phyloP scores from a whole-genome alignment of 2,888 invertebrate genomes.

The Anthophora plumipes region DNA sequence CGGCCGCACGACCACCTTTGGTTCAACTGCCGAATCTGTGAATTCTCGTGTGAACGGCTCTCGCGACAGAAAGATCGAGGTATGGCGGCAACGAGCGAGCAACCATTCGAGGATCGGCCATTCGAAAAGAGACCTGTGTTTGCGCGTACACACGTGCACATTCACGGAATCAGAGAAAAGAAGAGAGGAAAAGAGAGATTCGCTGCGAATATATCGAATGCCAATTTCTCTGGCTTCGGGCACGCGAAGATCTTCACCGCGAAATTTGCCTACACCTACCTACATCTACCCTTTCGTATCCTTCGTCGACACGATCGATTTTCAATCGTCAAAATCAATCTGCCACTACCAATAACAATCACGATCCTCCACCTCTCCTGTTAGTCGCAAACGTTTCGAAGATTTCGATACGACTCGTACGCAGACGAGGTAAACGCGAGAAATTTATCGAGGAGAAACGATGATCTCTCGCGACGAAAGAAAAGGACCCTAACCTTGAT shows the following conservation, averaged over 20 bases:
- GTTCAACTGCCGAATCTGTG: slow-evolving; percentile 71
- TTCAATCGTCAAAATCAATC: too few species aligned
- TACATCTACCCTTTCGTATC: not conserved
- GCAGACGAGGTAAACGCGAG: slow-evolving; percentile 50
- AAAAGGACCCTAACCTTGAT: slow-evolving; percentile 80
- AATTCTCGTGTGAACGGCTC: slow-evolving; percentile 62
- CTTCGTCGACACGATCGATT: not conserved
- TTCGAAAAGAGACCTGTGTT: not conserved
- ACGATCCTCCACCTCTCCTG: too few species aligned
- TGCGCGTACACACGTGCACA: not conserved
- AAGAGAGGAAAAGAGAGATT: not conserved
- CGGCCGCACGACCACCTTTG: slow-evolving; percentile 72
- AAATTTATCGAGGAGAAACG: slow-evolving; percentile 69
- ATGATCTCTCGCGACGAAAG: slow-evolving; percentile 64
- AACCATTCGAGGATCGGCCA: not conserved
- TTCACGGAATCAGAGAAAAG: not conserved
- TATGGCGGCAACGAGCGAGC: slow-evolving; percentile 2
- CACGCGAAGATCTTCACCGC: not conserved
- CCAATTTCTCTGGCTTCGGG: not conserved
- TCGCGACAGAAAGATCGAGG: slow-evolving; percentile 43
- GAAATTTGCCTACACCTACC: not conserved
- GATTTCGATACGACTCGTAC: slow-evolving; percentile 3
- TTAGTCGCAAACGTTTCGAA: too few species aligned
- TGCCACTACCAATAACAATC: too few species aligned
- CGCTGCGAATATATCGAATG: not conserved